Conservation (phyloP, 2,888 invertebrate genomes). For the Cephus rjabovi region DNA sequence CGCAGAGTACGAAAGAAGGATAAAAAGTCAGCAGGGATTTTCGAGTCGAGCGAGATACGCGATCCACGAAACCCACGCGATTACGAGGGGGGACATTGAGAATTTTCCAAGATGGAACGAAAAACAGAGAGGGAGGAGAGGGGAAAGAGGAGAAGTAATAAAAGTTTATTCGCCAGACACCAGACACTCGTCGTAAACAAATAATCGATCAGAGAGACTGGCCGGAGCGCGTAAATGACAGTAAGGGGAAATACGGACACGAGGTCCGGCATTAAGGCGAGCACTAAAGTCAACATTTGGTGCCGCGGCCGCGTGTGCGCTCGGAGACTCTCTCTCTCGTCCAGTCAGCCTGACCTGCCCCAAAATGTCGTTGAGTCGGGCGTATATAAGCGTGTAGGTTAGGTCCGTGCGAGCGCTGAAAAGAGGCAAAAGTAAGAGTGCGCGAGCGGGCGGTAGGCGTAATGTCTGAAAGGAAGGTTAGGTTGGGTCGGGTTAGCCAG, state of each 20-base stretch:
- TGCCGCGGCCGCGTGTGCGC: too few relatives aligned
- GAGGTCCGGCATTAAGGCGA: neutral
- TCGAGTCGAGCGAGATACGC: too few relatives aligned
- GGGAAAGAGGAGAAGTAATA: neutral
- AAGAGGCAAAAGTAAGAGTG: neutral
- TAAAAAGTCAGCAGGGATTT: too few relatives aligned
- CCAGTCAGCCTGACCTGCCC: constrained; percentile 33
- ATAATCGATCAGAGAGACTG: neutral
- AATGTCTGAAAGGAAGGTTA: neutral
- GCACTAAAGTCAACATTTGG: neutral
- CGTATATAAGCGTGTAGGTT: constrained; percentile 16
- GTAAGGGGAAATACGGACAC: neutral
- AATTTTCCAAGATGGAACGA: neutral
- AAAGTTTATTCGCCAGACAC: neutral
- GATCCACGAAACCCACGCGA: neutral
- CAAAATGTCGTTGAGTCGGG: constrained; percentile 30
- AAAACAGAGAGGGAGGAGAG: neutral
- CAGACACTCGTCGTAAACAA: neutral
- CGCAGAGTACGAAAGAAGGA: neutral
- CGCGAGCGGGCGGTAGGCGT: neutral
- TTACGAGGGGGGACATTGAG: neutral
- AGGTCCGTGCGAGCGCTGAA: constrained; percentile 3
- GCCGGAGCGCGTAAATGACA: neutral
- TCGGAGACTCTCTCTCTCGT: neutral
- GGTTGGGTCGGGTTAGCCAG: neutral